phyloP scores from a whole-genome alignment of 37 sponge, comb jelly and placozoan species.

The Spongilla lacustris region DNA sequence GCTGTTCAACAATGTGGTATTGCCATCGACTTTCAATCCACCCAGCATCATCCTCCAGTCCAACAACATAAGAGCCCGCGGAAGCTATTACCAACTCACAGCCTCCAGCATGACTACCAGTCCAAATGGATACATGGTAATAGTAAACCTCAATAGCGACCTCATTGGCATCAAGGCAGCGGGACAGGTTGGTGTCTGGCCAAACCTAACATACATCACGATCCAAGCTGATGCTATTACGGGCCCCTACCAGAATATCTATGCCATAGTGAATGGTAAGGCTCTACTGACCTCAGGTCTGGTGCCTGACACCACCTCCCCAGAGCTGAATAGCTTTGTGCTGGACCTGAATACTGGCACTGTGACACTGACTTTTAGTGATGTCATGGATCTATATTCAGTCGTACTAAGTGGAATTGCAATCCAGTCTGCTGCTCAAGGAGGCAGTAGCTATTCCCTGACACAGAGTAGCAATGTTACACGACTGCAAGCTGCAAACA shows the following conservation, averaged over 20 bases:
- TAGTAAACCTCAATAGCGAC: slow-evolving; percentile 68
- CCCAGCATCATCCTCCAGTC: slow-evolving; percentile 73
- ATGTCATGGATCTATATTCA: slow-evolving; percentile 63
- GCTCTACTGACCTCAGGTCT: slow-evolving; percentile 66
- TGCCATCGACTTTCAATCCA: slow-evolving; percentile 72
- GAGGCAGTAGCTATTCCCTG: slow-evolving; percentile 67
- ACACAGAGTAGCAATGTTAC: slow-evolving; percentile 24
- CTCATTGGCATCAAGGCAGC: slow-evolving; percentile 76
- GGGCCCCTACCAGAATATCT: slow-evolving; percentile 75
- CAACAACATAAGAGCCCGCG: slow-evolving; percentile 17
- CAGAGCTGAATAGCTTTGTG: slow-evolving; percentile 54
- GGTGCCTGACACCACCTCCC: slow-evolving; percentile 54
- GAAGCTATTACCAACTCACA: slow-evolving; percentile 71
- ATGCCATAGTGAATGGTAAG: slow-evolving; percentile 85
- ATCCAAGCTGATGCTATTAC: slow-evolving; percentile 81
- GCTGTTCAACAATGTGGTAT: slow-evolving; percentile 81
- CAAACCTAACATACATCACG: slow-evolving; percentile 83
- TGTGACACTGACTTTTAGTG: slow-evolving; percentile 75
- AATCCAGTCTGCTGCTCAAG: slow-evolving; percentile 48
- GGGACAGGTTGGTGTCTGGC: slow-evolving; percentile 48
- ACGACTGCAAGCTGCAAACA: slow-evolving; percentile 29
- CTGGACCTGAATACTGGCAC: slow-evolving; percentile 71
- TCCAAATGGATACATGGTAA: slow-evolving; percentile 52
- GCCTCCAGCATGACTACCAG: slow-evolving; percentile 48
- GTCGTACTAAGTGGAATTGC: slow-evolving; percentile 71